Evolutionary conservation across 2,888 invertebrate species (phyloP).

Genomic region (Boloria euphrosyne): DNA sequence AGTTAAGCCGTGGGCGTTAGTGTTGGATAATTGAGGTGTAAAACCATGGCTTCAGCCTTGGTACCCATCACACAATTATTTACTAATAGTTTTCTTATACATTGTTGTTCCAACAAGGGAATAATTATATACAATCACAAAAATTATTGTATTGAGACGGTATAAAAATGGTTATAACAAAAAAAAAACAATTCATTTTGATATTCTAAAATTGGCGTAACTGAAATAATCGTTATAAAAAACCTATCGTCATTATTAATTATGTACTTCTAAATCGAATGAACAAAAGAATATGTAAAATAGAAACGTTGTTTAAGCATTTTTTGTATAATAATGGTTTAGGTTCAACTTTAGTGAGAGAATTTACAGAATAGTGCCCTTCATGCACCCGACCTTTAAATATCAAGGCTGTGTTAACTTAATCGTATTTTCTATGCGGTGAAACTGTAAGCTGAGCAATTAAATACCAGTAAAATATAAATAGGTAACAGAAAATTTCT

Average conservation of each 20-base stretch:
- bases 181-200: too few species aligned
- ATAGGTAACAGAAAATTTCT: too few species aligned
- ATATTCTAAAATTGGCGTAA: too few species aligned
- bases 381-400: slow-evolving; percentile 30
- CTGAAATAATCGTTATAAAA: too few species aligned
- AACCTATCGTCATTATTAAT: too few species aligned
- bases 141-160: too few species aligned
- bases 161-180: too few species aligned
- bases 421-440: slow-evolving; percentile 24
- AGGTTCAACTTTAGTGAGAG: slow-evolving; percentile 6
- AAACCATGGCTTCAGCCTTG: slow-evolving; percentile 14
- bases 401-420: slow-evolving; percentile 26
- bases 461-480: too few species aligned
- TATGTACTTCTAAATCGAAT: too few species aligned
- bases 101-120: neutral
- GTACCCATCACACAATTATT: neutral
- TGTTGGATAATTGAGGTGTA: slow-evolving; percentile 17
- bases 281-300: too few species aligned
- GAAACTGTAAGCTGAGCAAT: slow-evolving; percentile 1
- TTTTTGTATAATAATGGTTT: slow-evolving; percentile 11
- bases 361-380: slow-evolving; percentile 24
- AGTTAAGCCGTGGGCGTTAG: slow-evolving; percentile 17
- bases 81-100: slow-evolving; percentile 5
- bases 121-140: slow-evolving; percentile 7
- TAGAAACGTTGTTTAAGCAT: neutral